phyloP scores from a whole-genome alignment of 2,888 invertebrate genomes.

The Oligia fasciuncula region DNA sequence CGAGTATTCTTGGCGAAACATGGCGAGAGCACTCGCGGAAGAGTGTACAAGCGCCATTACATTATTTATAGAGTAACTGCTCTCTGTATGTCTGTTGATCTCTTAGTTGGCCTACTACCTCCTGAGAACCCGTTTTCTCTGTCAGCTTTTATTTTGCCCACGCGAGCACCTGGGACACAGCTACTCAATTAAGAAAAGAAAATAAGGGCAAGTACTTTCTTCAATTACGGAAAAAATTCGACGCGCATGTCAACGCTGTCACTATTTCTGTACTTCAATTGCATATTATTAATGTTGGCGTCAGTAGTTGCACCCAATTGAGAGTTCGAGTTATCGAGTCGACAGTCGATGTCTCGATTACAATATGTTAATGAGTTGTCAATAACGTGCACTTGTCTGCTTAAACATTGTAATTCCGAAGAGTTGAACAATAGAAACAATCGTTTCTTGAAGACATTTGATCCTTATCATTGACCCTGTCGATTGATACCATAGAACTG shows the following conservation, averaged over 20 bases:
- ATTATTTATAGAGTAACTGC: background rate
- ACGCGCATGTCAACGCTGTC: slow-evolving; percentile 17
- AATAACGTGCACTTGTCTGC: slow-evolving; percentile 34
- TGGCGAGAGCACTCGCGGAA: no score
- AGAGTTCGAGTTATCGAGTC: slow-evolving; percentile 21
- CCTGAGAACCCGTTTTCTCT: background rate
- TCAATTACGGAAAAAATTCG: slow-evolving; percentile 15
- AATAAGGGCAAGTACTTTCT: background rate
- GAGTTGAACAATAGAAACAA: slow-evolving; percentile 8
- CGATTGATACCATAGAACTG: background rate
- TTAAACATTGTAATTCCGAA: slow-evolving; percentile 9
- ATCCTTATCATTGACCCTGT: background rate
- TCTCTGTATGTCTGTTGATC: background rate
- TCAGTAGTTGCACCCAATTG: slow-evolving; percentile 43
- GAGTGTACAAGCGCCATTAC: no score
- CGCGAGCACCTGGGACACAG: background rate
- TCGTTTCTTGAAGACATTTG: background rate
- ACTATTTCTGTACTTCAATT: slow-evolving; percentile 23
- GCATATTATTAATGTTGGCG: slow-evolving; percentile 34
- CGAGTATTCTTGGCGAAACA: no score
- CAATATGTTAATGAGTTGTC: slow-evolving; percentile 23
- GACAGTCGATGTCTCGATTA: slow-evolving; percentile 27
- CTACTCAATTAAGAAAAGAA: background rate
- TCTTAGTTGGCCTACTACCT: background rate
- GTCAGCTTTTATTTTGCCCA: background rate